Base-by-base conservation (phyloP, 2,888 invertebrate species). In the Torymus auratus region DNA sequence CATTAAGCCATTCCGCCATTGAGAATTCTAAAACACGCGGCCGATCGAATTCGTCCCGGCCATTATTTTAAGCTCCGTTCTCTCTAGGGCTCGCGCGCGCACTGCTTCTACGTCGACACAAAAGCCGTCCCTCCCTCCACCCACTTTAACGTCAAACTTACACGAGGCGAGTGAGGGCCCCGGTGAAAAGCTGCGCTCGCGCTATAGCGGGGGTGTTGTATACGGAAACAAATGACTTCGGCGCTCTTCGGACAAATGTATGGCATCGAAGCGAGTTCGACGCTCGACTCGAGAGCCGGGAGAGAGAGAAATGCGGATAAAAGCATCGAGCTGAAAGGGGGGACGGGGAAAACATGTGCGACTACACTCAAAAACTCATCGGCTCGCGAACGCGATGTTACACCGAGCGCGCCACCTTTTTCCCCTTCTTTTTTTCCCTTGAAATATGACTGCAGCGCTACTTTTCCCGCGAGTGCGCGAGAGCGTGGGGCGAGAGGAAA, bases 141-240 rank as follows among this genome's bases (percentile, higher is more conserved):
- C 74, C 11, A 41, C 55, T 53, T 41, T 14, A 52, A 62, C 41
- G 56, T 65, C 73, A 64, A 73, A 53, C 56, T 17, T 60, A 12
- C 20, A 53, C 15, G 60, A 50, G 17, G 68, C 41, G 67, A 53
- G 70, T 53, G 58, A 41, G 41, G 41, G 41, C 41, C 41, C 20
- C 14, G n/a, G 52, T 78, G 79, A 69, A 74, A 74, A 69, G 74
- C 58, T 15, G 28, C 50, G 20, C 64, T 52, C 28, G 28, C 28
- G 28, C 3, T 3, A 3, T 3, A 41, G 41, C 62, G 62, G 70
- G 2, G 55, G 60, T 65, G n/a, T 62, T 68, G 20, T 17, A 5
- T 17, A 7, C 71, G 71, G 73, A 69, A 74, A 79, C 79, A 74
- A 79, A 79, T 74, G 79, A 79, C 73, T 73, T 73, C 28, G 65